phyloP scores from a whole-genome alignment of 1,140 invertebrate genomes.

The Drosophila kurseongensis region DNA sequence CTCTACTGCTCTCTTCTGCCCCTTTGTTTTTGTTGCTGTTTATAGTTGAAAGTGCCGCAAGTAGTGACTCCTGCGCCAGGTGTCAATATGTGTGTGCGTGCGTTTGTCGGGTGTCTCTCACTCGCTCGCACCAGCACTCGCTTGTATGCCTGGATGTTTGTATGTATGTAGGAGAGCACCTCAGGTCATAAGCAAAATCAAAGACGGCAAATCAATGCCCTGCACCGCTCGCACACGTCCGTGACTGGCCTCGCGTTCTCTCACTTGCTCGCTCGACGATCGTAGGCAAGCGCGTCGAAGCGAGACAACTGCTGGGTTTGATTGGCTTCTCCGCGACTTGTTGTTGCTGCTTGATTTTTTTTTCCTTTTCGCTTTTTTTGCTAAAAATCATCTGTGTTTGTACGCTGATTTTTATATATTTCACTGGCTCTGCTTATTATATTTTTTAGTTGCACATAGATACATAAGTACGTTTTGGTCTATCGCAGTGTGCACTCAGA shows the following conservation, averaged over 20 bases:
- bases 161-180: slow-evolving; percentile 58
- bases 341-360: slow-evolving; percentile 73
- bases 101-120: slow-evolving; percentile 14
- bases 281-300: slow-evolving; percentile 54
- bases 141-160: slow-evolving; percentile 7
- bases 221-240: slow-evolving; percentile 66
- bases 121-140: slow-evolving; percentile 9
- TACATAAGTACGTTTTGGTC: slow-evolving; percentile 47
- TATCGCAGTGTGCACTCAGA: slow-evolving; percentile 18
- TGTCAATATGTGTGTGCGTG: slow-evolving; percentile 53
- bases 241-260: slow-evolving; percentile 66
- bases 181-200: slow-evolving; percentile 79
- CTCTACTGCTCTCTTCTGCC: slow-evolving; percentile 26
- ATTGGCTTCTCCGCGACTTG: slow-evolving; percentile 61
- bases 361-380: slow-evolving; percentile 77
- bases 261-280: slow-evolving; percentile 49
- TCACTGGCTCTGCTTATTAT: slow-evolving; percentile 64
- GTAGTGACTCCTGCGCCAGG: slow-evolving; percentile 69
- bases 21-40: slow-evolving; percentile 39
- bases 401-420: slow-evolving; percentile 79
- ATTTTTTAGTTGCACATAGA: slow-evolving; percentile 76
- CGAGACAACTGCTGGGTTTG: slow-evolving; percentile 81
- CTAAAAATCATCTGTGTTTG: slow-evolving; percentile 82
- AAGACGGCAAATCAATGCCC: slow-evolving; percentile 74
- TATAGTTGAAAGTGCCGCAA: slow-evolving; percentile 63